A percentile compares a stretch with the other conserved stretches of the same genome.
Evolutionary conservation across 2,113 vertebrate species (phyloP).

Genomic region (Herpailurus yagouaroundi): DNA sequence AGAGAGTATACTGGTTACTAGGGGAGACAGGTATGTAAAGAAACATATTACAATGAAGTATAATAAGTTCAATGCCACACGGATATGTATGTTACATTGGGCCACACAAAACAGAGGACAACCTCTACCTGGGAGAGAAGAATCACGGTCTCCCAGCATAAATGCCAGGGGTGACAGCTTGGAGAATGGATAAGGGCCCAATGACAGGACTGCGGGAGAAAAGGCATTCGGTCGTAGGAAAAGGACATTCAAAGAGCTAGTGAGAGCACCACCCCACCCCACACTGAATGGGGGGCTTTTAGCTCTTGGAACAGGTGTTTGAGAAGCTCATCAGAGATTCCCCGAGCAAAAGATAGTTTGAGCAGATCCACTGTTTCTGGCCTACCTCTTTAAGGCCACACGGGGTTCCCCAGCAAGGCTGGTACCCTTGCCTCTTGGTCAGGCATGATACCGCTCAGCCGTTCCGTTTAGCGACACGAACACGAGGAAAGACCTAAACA

Average conservation of each 20-base stretch:
- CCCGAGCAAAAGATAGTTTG: neutral
- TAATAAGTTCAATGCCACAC: neutral
- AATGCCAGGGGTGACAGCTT: neutral
- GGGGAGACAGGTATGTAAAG: neutral
- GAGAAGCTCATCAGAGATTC: neutral
- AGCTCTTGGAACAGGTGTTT: neutral
- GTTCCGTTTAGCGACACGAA: neutral
- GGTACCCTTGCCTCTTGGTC: neutral
- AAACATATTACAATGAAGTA: neutral
- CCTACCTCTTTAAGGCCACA: neutral
- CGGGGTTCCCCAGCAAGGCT: neutral
- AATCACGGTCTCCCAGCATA: neutral
- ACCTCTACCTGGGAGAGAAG: neutral
- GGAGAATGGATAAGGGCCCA: neutral
- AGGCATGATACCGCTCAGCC: neutral
- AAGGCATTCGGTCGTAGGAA: neutral
- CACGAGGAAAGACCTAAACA: neutral
- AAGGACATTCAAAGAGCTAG: neutral
- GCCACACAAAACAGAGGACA: neutral
- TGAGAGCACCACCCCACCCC: neutral
- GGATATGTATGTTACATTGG: neutral
- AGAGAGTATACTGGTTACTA: neutral
- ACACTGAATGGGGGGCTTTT: neutral
- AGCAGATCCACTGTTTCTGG: slow-evolving; percentile 1
- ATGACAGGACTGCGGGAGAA: neutral